Percentiles rank a stretch among this genome's conserved stretches.
These are phyloP conservation scores for Petroica traversi DNA, from an alignment of 2,113 vertebrate genomes.

Conservation along the genomic window DNA sequence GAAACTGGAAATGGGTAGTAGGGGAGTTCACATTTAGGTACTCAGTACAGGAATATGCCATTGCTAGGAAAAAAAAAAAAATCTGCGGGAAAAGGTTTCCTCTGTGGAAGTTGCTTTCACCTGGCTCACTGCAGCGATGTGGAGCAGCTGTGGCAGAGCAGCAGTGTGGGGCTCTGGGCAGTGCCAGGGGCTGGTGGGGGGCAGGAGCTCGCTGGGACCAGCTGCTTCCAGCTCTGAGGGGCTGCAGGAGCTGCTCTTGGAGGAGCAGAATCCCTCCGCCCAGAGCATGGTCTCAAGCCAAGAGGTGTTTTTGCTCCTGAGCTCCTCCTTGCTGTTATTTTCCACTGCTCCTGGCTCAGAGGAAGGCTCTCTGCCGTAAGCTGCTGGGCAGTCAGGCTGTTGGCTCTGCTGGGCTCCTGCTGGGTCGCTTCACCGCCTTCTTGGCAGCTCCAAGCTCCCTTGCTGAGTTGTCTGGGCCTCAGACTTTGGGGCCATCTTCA, in stretches of 20 bases:
- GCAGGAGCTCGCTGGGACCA: fast-evolving
- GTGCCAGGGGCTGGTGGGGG: background rate
- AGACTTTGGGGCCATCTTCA: background rate
- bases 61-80: background rate
- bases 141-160: background rate
- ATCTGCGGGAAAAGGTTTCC: background rate
- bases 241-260: background rate
- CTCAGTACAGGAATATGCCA: background rate
- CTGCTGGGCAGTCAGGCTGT: background rate
- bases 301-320: background rate
- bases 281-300: background rate
- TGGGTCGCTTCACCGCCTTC: background rate
- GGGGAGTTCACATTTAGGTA: background rate
- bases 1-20: background rate
- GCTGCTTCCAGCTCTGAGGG: background rate
- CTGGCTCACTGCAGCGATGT: background rate
- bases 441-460: background rate
- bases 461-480: background rate
- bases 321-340: background rate
- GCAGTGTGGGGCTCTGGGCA: background rate
- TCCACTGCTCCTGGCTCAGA: background rate
- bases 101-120: background rate
- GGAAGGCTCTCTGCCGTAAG: background rate
- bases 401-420: background rate
- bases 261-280: background rate